Evolutionary conservation across 2,113 vertebrate species (phyloP).

Genomic region (Lampris megalopsis): DNA sequence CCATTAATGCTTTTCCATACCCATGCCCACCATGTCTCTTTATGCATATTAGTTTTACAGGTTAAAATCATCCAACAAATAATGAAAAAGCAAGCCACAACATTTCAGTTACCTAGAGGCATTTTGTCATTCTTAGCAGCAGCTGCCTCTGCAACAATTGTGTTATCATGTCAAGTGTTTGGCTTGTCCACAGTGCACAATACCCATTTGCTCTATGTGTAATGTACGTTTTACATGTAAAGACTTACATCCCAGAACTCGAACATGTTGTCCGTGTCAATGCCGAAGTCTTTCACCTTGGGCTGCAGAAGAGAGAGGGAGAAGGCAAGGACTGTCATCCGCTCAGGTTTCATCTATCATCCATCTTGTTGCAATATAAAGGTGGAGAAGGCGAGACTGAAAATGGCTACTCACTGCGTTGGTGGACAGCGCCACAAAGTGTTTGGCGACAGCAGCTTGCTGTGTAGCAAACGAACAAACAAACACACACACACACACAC

Average conservation of each 20-base stretch:
- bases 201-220: not conserved
- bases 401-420: constrained; percentile 88
- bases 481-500: not conserved
- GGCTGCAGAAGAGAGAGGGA: constrained; percentile 75
- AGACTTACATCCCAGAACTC: constrained; percentile 98
- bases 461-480: constrained; percentile 65
- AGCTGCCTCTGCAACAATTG: too few species aligned
- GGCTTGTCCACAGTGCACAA: too few species aligned
- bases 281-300: constrained; percentile 98
- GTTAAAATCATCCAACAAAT: too few species aligned
- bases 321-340: not conserved
- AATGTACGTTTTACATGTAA: not conserved
- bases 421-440: constrained; percentile 97
- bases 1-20: not conserved
- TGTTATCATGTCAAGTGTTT: too few species aligned
- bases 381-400: not conserved
- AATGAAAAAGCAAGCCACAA: not conserved
- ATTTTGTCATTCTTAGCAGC: not conserved
- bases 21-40: not conserved
- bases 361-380: not conserved
- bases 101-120: not conserved
- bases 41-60: not conserved
- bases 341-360: not conserved
- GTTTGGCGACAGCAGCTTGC: constrained; percentile 94
- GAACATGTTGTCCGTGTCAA: constrained; percentile 97